Evolutionary conservation across 2,113 vertebrate genomes (phyloP), one percentile per base, ranked within the genome.

Genomic region (human (Homo sapiens)): DNA sequence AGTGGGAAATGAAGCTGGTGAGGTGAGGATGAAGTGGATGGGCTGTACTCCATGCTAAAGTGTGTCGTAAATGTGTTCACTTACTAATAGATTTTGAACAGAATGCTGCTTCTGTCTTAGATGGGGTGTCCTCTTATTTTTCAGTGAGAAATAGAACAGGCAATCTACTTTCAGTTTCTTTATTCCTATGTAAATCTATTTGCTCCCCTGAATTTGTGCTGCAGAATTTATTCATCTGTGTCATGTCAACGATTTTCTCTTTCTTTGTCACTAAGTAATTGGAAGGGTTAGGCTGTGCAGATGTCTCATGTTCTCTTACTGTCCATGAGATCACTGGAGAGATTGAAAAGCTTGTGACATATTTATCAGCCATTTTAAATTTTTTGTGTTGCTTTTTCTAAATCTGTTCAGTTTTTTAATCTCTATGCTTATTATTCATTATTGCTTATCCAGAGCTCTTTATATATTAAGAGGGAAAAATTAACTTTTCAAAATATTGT

Each of bases 401-500:
- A 68, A 73, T 66, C 30, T 59, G 35, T 75, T 61, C 12, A 61
- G 12, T 45, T 52, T 95, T 89, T 50, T 6, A 7, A 32, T 55
- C 82, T 57, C 8, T 70, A 50, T 43, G 9, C 2, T 50, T n/a
- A 10, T 96, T 80, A 43, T 40, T 40, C 5, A 16, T 78, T 82
- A 61, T 82, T 96, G 43, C 35, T 57, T 83, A 45, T 25, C n/a
- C 52, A 89, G n/a, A 92, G 52, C 52, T 90, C 43, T 88, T 96
- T 88, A 20, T 87, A 80, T 45, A 68, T 45, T 91, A 75, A 82
- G 23, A 87, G 43, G 23, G 89, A 91, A 89, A 89, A 72, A 68
- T 30, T 52, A 68, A 18, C 48, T 64, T 92, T 66, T 38, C 35
- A 84, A 57, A 52, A 70, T 57, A 12, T n/a, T 84, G 18, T 80